Conservation (phyloP, 1,140 invertebrate genomes). For the Lepidurus couesii region DNA sequence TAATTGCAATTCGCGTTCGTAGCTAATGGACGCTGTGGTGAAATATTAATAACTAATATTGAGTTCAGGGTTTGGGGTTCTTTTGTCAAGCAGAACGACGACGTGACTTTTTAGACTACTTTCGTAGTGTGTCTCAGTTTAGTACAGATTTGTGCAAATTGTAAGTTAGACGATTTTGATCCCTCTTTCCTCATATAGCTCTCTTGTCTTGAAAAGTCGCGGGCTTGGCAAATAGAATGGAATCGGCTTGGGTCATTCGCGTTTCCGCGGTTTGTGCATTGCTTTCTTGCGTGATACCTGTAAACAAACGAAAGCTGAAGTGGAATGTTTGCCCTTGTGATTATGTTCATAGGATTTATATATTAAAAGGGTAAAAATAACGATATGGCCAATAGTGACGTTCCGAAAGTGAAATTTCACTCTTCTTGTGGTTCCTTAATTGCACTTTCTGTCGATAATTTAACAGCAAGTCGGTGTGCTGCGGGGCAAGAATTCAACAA, state of each 20-base stretch:
- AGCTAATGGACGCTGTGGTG: neutral
- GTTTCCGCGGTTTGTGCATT: neutral
- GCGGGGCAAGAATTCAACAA: constrained; percentile 64
- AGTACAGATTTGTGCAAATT: no score
- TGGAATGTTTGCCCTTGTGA: neutral
- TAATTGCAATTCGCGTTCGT: neutral
- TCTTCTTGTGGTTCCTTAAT: constrained; percentile 46
- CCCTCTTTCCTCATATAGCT: no score
- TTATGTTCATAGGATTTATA: neutral
- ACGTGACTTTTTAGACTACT: no score
- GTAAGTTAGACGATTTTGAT: no score
- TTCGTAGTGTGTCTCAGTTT: no score
- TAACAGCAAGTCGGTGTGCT: constrained; percentile 46
- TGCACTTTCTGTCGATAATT: constrained; percentile 45
- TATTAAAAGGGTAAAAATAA: neutral
- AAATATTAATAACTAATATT: no score
- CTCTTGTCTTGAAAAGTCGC: no score
- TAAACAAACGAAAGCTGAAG: constrained; percentile 2
- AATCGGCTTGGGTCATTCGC: neutral
- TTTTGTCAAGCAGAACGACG: no score
- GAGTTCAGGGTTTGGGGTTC: no score
- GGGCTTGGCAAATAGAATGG: neutral
- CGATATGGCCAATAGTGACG: constrained; percentile 13
- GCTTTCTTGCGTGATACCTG: neutral
- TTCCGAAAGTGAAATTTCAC: constrained; percentile 43